Conservation (phyloP, 2,888 invertebrate genomes). For the Drosophila emarginata region DNA sequence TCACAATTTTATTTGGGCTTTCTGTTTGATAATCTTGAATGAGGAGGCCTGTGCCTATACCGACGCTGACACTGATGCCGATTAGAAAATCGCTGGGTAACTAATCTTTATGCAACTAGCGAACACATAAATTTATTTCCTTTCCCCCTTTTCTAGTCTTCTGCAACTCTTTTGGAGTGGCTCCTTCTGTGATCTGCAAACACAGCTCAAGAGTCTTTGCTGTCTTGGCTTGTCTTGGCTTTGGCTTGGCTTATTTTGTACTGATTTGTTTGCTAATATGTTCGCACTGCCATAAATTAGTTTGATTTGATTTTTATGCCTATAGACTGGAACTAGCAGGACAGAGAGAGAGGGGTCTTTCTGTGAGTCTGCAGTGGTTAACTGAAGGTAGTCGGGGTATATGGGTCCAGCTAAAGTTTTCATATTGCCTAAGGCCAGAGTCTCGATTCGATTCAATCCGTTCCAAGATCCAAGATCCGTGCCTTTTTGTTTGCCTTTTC, state of each 20-base stretch:
- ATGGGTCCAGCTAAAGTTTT: slow-evolving; percentile 3
- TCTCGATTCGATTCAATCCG: slow-evolving; percentile 6
- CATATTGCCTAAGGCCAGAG: slow-evolving; percentile 22
- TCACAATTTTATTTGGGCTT: slow-evolving; percentile 65
- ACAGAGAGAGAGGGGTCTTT: background rate
- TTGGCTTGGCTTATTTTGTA: slow-evolving; percentile 73
- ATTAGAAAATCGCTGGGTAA: slow-evolving; percentile 73
- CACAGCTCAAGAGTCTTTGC: background rate
- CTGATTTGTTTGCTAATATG: slow-evolving; percentile 79
- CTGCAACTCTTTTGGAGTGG: background rate
- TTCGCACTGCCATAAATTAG: slow-evolving; percentile 78
- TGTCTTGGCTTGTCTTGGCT: background rate
- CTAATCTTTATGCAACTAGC: slow-evolving; percentile 74
- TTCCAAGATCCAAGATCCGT: slow-evolving; percentile 19
- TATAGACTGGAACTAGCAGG: slow-evolving; percentile 45
- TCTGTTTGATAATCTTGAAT: slow-evolving; percentile 60
- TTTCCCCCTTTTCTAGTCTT: slow-evolving; percentile 12
- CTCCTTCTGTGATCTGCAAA: slow-evolving; percentile 17
- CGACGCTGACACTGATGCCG: slow-evolving; percentile 33
- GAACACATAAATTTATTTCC: slow-evolving; percentile 68
- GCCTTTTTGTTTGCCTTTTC: slow-evolving; percentile 29
- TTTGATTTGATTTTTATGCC: slow-evolving; percentile 69
- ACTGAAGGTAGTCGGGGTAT: slow-evolving; percentile 44
- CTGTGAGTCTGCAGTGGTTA: slow-evolving; percentile 10
- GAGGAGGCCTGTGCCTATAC: background rate